phyloP scores from a whole-genome alignment of 2,888 invertebrate genomes.

The Ceramica pisi region DNA sequence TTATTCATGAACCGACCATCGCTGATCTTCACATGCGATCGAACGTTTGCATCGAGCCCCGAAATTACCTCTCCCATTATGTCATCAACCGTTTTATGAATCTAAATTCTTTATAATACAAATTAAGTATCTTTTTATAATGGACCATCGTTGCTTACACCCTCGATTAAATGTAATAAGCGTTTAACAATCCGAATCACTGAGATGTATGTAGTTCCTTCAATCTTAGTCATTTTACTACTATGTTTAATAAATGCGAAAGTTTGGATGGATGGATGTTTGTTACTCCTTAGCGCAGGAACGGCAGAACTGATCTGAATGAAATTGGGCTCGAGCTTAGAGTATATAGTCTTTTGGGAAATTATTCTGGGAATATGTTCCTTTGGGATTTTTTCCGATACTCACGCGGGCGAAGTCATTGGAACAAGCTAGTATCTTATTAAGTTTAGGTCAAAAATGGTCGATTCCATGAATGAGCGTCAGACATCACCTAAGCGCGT shows the following conservation, averaged over 20 bases:
- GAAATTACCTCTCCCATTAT: constrained; percentile 88
- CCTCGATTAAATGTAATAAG: constrained; percentile 85
- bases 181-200: constrained; percentile 78
- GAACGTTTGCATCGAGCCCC: constrained; percentile 80
- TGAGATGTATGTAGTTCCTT: constrained; percentile 26
- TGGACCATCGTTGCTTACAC: constrained; percentile 83
- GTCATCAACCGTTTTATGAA: constrained; percentile 89
- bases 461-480: constrained; percentile 47
- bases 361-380: too few species aligned
- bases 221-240: background rate
- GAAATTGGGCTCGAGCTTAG: too few species aligned
- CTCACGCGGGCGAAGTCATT: too few species aligned
- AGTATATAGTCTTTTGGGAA: too few species aligned
- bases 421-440: constrained; percentile 16
- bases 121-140: constrained; percentile 86
- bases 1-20: constrained; percentile 86
- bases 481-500: constrained; percentile 58
- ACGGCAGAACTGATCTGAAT: too few species aligned
- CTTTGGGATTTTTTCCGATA: too few species aligned
- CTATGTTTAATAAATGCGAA: too few species aligned
- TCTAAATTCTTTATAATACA: constrained; percentile 87
- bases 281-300: too few species aligned
- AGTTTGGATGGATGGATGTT: too few species aligned
- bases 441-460: constrained; percentile 40
- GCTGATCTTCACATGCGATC: constrained; percentile 83